Percentiles rank a stretch among this genome's conserved stretches.
Evolutionary conservation across 37 sponge, comb jelly and placozoan genomes (phyloP).

Genomic region (Halichondria panicea): DNA sequence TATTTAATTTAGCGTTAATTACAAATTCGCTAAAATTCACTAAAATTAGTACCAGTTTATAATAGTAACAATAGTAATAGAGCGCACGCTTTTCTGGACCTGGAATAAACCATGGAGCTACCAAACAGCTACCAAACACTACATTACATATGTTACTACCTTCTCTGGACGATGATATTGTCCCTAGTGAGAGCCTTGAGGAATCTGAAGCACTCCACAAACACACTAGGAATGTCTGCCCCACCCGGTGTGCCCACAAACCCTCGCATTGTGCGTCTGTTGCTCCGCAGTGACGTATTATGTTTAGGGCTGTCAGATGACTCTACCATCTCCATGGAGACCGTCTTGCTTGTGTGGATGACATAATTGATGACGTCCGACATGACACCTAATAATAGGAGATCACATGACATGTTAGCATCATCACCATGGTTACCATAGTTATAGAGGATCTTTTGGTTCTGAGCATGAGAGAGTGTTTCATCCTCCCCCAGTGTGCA

Average conservation of each 20-base stretch:
- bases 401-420: no score
- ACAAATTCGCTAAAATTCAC: no score
- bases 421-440: no score
- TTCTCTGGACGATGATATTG: slow-evolving; percentile 10
- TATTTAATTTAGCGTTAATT: no score
- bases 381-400: slow-evolving; percentile 22
- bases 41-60: no score
- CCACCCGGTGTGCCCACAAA: not conserved
- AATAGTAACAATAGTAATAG: no score
- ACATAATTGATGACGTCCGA: slow-evolving; percentile 41
- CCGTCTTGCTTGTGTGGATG: not conserved
- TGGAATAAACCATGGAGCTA: no score
- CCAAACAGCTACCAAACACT: no score
- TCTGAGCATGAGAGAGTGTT: slow-evolving; percentile 62
- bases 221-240: not conserved
- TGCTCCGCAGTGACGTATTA: not conserved
- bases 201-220: slow-evolving; percentile 15
- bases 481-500: slow-evolving; percentile 45
- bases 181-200: slow-evolving; percentile 3
- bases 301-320: not conserved
- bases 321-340: not conserved
- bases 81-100: no score
- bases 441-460: slow-evolving; percentile 81
- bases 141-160: no score
- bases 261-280: not conserved